Conservation (phyloP, 2,113 vertebrate genomes). For the Scatophagus argus region DNA sequence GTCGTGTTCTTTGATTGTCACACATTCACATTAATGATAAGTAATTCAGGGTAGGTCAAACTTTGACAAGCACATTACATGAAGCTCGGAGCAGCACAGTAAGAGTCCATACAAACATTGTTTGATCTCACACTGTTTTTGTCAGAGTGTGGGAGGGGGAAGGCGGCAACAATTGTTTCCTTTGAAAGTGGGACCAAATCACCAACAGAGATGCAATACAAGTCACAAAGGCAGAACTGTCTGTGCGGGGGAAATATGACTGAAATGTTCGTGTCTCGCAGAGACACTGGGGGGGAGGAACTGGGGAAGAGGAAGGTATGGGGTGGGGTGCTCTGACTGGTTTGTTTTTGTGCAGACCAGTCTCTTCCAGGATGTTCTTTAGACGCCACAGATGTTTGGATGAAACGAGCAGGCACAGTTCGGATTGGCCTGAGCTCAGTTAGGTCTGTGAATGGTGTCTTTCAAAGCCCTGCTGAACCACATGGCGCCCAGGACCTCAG, state of each 20-base stretch:
- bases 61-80: slow-evolving; percentile 21
- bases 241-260: slow-evolving; percentile 54
- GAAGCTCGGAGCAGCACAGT: slow-evolving; percentile 27
- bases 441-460: slow-evolving; percentile 46
- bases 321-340: slow-evolving; percentile 43
- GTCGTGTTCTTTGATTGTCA: slow-evolving; percentile 16
- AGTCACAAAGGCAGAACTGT: slow-evolving; percentile 57
- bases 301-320: slow-evolving; percentile 46
- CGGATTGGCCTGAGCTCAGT: slow-evolving; percentile 51
- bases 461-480: slow-evolving; percentile 61
- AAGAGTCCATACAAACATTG: slow-evolving; percentile 48
- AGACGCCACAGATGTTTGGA: slow-evolving; percentile 73
- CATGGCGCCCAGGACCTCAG: slow-evolving; percentile 45
- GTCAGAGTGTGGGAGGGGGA: slow-evolving; percentile 29
- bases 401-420: slow-evolving; percentile 53
- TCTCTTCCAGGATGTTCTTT: slow-evolving; percentile 71
- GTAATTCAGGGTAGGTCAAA: slow-evolving; percentile 7
- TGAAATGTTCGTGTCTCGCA: slow-evolving; percentile 60
- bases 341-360: slow-evolving; percentile 50
- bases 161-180: slow-evolving; percentile 53
- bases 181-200: slow-evolving; percentile 61
- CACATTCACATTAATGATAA: not conserved
- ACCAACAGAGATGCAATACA: slow-evolving; percentile 53
- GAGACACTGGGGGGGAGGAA: slow-evolving; percentile 38
- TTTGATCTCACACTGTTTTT: slow-evolving; percentile 41